A percentile compares a stretch with the other conserved stretches of the same genome.
Evolutionary conservation across 1,140 invertebrate species (phyloP).

Genomic region (Periplaneta americana): DNA sequence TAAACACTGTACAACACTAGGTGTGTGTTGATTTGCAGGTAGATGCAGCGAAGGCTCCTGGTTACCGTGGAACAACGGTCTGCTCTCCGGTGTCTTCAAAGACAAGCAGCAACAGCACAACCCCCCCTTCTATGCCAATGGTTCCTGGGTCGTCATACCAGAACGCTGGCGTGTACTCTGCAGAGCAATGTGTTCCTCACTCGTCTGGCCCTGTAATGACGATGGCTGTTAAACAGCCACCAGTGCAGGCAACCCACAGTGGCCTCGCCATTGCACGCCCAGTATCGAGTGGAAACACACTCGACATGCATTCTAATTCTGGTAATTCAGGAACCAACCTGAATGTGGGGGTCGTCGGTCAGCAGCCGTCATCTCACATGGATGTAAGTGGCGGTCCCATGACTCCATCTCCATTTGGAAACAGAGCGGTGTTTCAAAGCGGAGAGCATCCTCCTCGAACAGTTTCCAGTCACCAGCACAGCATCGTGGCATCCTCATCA

Average conservation of each 20-base stretch:
- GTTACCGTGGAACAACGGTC: constrained; percentile 63
- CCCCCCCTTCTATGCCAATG: constrained; percentile 15
- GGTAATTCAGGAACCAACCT: neutral
- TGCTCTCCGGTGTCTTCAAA: constrained; percentile 67
- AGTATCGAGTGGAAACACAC: neutral
- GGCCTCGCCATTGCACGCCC: neutral
- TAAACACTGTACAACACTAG: too few relatives aligned
- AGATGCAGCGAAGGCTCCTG: constrained; percentile 75
- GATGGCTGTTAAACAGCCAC: neutral
- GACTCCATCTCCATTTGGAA: neutral
- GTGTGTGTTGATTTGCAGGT: constrained; percentile 38
- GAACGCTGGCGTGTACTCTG: neutral
- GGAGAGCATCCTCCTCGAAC: neutral
- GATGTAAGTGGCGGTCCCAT: neutral
- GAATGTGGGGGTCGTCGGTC: constrained; percentile 10
- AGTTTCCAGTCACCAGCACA: neutral
- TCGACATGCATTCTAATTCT: neutral
- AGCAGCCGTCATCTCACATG: constrained; percentile 7
- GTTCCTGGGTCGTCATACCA: neutral
- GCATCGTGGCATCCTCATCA: constrained; percentile 18
- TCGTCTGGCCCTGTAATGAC: constrained; percentile 3
- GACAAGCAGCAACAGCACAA: constrained; percentile 43
- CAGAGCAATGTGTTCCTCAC: constrained; percentile 14
- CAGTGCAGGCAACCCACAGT: neutral
- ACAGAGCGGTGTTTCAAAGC: neutral